These are phyloP conservation scores for Cichladusa arquata DNA, from an alignment of 2,113 vertebrate species.

Conservation along the genomic window DNA sequence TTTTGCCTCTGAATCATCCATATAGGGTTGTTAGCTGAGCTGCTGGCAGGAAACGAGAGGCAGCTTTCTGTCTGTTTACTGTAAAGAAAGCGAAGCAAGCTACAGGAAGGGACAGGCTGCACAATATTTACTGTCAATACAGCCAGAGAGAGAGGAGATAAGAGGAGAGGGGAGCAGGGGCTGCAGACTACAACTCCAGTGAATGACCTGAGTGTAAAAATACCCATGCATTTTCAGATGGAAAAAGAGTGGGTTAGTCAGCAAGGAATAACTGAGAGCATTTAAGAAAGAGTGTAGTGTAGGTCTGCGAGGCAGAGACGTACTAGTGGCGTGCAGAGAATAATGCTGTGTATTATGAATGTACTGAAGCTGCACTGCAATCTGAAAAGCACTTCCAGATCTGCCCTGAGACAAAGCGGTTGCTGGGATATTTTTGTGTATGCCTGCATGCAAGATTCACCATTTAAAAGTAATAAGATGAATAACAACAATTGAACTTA, in stretches of 20 bases:
- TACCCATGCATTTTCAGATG: not conserved
- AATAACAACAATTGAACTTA: not conserved
- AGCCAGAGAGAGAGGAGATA: slow-evolving; percentile 12
- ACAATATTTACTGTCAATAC: slow-evolving; percentile 74
- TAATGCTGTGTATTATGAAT: not conserved
- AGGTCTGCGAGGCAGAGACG: not conserved
- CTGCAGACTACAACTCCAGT: not conserved
- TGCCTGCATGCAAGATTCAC: not conserved
- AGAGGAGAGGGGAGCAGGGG: not conserved
- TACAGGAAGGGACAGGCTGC: slow-evolving; percentile 38
- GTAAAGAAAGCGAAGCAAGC: slow-evolving; percentile 67
- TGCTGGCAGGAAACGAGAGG: slow-evolving; percentile 28
- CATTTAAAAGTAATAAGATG: not conserved
- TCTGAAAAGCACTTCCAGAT: not conserved
- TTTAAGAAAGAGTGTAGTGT: not conserved
- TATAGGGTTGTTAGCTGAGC: slow-evolving; percentile 28
- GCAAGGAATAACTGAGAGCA: not conserved
- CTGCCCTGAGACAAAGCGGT: not conserved
- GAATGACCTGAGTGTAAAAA: not conserved
- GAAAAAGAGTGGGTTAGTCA: not conserved
- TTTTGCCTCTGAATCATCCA: slow-evolving; percentile 34
- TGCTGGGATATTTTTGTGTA: not conserved
- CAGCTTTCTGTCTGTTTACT: slow-evolving; percentile 67
- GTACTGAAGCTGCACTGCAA: not conserved
- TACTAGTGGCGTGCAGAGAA: not conserved